phyloP scores from a whole-genome alignment of 37 sponge, comb jelly and placozoan species.

The Hormiphora californensis region DNA sequence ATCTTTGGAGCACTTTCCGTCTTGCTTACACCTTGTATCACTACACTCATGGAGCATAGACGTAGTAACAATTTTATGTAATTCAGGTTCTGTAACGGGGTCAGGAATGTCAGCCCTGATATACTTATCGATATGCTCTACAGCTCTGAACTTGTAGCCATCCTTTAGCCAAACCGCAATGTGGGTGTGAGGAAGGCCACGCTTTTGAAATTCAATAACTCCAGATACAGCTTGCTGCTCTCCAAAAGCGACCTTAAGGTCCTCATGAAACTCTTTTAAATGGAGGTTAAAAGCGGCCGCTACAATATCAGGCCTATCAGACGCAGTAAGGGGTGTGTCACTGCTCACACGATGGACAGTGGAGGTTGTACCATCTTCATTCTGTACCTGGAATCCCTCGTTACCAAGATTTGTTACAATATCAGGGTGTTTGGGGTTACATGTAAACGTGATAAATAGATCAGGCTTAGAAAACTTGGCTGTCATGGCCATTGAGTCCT shows the following conservation, averaged over 20 bases:
- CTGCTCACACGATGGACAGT: too few species aligned
- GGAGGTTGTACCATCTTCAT: too few species aligned
- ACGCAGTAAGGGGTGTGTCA: not conserved
- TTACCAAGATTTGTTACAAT: not conserved
- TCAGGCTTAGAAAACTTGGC: not conserved
- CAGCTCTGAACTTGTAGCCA: not conserved
- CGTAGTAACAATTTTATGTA: slow-evolving; percentile 24
- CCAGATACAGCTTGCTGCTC: not conserved
- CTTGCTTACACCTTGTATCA: slow-evolving; percentile 40
- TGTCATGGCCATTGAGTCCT: slow-evolving; percentile 21
- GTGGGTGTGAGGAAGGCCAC: slow-evolving; percentile 58
- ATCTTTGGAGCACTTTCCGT: slow-evolving; percentile 29
- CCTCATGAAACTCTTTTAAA: not conserved
- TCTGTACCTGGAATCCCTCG: too few species aligned
- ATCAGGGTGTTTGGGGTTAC: slow-evolving; percentile 44
- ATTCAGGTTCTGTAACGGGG: not conserved
- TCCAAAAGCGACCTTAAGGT: not conserved
- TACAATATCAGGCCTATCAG: slow-evolving; percentile 21
- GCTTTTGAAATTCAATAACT: slow-evolving; percentile 55
- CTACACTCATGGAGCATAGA: slow-evolving; percentile 58
- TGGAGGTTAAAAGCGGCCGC: slow-evolving; percentile 19
- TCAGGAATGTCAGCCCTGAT: slow-evolving; percentile 23
- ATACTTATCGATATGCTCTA: not conserved
- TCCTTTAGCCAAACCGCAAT: not conserved
- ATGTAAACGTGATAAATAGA: slow-evolving; percentile 51